Evolutionary conservation across 2,113 vertebrate genomes (phyloP).

Genomic region (Murina feae): DNA sequence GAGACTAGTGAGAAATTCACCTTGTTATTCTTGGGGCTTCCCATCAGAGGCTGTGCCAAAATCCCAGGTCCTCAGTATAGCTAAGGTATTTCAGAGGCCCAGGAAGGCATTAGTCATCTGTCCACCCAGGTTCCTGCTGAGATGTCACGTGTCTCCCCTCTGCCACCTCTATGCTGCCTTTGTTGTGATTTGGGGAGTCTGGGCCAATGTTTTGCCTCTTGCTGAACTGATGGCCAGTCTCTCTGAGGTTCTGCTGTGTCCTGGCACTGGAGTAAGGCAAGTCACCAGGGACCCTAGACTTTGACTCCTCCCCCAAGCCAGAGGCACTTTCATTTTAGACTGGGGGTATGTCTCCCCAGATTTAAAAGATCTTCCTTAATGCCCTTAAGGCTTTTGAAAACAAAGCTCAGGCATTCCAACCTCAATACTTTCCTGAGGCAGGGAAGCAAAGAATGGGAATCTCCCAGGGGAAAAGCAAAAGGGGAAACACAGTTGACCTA

Average conservation of each 20-base stretch:
- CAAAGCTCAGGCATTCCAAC: neutral
- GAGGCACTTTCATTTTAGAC: neutral
- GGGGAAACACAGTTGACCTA: neutral
- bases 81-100: neutral
- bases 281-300: neutral
- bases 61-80: neutral
- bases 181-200: neutral
- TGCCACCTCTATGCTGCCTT: neutral
- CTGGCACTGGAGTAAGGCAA: neutral
- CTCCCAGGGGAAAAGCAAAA: neutral
- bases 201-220: neutral
- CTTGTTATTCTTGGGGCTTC: neutral
- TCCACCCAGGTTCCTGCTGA: neutral
- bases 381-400: neutral
- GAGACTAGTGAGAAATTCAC: neutral
- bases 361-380: neutral
- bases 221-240: neutral
- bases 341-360: neutral
- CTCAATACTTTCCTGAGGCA: neutral
- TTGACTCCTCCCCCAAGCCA: neutral
- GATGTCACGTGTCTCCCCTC: neutral
- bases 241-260: neutral
- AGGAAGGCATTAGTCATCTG: neutral
- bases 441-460: neutral
- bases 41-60: neutral